phyloP scores from a whole-genome alignment of 2,888 invertebrate genomes.

The Yponomeuta cagnagella region DNA sequence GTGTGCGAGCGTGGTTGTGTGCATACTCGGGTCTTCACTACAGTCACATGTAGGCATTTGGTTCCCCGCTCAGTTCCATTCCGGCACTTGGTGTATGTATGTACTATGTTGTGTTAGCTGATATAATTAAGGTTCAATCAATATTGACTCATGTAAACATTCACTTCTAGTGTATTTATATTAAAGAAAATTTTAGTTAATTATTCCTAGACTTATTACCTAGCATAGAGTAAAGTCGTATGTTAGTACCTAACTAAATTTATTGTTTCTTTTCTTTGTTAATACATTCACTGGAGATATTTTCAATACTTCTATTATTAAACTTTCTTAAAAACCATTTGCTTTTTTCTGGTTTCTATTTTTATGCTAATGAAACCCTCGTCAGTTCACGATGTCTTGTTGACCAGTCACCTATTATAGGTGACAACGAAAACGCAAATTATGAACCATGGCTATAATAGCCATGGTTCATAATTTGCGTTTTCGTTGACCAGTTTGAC shows the following conservation, averaged over 20 bases:
- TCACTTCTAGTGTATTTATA: constrained; percentile 73
- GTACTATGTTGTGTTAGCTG: constrained; percentile 53
- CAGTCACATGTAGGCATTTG: neutral
- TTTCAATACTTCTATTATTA: constrained; percentile 73
- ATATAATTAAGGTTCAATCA: constrained; percentile 43
- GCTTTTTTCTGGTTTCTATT: constrained; percentile 4
- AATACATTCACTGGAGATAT: constrained; percentile 71
- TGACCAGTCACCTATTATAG: no score
- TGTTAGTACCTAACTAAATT: constrained; percentile 75
- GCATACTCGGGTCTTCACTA: neutral
- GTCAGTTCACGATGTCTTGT: no score
- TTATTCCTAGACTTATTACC: constrained; percentile 68
- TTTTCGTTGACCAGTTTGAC: no score
- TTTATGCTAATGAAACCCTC: neutral
- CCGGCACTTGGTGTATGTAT: constrained; percentile 51
- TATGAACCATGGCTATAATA: no score
- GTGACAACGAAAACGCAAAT: no score
- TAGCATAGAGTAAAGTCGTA: constrained; percentile 69
- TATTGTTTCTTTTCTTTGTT: constrained; percentile 69
- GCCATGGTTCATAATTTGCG: no score
- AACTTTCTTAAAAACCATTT: constrained; percentile 70
- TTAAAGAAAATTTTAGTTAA: constrained; percentile 70
- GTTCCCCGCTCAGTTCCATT: constrained; percentile 41
- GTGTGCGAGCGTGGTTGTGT: neutral
- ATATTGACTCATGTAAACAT: constrained; percentile 52